Base-by-base conservation (phyloP, 1,140 invertebrate species). In the Ceratina japonica region DNA sequence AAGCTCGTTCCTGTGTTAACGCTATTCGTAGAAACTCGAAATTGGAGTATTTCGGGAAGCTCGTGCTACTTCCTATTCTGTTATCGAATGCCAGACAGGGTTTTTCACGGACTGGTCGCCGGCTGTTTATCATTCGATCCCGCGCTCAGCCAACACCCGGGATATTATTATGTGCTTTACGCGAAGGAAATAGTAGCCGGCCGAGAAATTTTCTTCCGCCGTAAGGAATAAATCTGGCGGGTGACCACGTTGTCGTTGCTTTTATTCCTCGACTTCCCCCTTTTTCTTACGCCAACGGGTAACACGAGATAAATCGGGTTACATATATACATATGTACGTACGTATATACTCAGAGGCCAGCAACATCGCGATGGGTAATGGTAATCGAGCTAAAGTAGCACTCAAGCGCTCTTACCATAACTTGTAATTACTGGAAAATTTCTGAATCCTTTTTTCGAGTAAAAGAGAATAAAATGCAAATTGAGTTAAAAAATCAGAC, bases 191-290 rank as follows among this genome's bases (percentile, higher is more conserved):
- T 10, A 27, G 8, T 56, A 75, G 20, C 31, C 31, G 12, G n/a
- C 15, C 16, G 0, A 51, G 20, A 54, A 52, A 31, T 61, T 18
- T 27, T 70, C 49, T 68, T 18, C 31, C n/a, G 2, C 37, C 18
- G 24, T 52, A 76, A 76, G 65, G 56, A 76, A 76, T 76, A 76
- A 76, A 76, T 76, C 75, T 70, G 24, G 27, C 65, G 2, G 10
- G 2, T 44, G n/a, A 5, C 16, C 15, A 52, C 18, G 37, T 44
- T 44, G 10, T 18, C 64, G 56, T 31, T 70, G 13, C 56, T 15
- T 76, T 44, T 22, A 22, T 62, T 70, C 52, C 37, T 18, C 5
- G 15, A 27, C 56, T n/a, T 10, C 1, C 3, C 20, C 56, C 44
- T 22, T 13, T 44, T 24, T 18, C 16, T 13, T 7, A 3, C 24